Evolutionary conservation across 1,140 invertebrate species (phyloP), one percentile per base, ranked within the genome.

Genomic region (Lethocerus indicus): DNA sequence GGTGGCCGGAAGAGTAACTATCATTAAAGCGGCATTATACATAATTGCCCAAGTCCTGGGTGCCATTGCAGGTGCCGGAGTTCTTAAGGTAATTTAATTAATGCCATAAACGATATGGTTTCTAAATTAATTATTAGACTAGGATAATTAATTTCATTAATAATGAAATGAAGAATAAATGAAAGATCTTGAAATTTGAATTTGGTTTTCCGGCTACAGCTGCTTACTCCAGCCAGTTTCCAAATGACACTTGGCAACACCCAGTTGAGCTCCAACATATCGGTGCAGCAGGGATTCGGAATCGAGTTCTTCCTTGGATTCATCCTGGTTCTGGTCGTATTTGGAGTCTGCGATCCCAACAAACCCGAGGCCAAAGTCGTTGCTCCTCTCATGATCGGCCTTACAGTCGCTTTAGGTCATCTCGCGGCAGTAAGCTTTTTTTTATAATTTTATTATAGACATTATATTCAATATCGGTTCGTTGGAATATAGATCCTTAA

Each of bases 261-360:
- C 0, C 59, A 59, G 0, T 56, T 81, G 25, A 74, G 71, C 28
- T 45, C 52, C 12, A 65, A 72, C 24, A 63, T 86, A 20, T 75
- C 72, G 0, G 65, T 70, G 2, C 67, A 75, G 21, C 87, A 94
- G 69, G 91, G 81, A 2, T 72, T 94, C 57, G 85, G 83, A 23
- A 74, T 93, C 46, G 91, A 95, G 65, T 82, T 91, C 63, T 79
- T 94, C 67, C 75, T 93, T 32, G 89, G 87, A 14, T 82, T 95
- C 59, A 71, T 93, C 3, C 72, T 95, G 41, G 79, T 94, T 1
- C 70, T 94, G 24, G 82, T 86, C 0, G 83, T 94, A 5, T 91
- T 85, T 62, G 88, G 87, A 21, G 88, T 86, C 40, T 81, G 78
- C 53, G 87, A 91, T 60, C 67, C 68, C 28, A 73, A 79, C 54